Evolutionary conservation across 2,797 vertebrate genomes (phyloP).

Genomic region (Gallinago solitaria): DNA sequence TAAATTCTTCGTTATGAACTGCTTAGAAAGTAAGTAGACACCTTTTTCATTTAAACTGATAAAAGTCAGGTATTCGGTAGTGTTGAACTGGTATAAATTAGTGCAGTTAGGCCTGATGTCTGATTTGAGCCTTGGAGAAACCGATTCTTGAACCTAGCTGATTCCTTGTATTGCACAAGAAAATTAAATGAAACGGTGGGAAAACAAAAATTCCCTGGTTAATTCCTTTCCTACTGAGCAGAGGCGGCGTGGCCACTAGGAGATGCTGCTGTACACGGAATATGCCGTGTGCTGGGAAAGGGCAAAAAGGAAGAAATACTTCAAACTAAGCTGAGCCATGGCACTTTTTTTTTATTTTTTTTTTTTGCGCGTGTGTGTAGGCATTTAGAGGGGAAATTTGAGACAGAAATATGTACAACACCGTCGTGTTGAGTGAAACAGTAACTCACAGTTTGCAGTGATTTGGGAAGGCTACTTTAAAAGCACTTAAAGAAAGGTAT

Average conservation of each 20-base stretch:
- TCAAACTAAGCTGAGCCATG: neutral
- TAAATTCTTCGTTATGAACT: neutral
- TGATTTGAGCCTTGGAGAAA: neutral
- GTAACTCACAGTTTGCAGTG: slow-evolving; percentile 1
- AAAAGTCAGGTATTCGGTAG: neutral
- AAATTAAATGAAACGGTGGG: neutral
- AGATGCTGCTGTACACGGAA: slow-evolving; percentile 62
- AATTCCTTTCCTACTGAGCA: neutral
- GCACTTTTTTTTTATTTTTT: neutral
- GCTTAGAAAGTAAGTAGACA: neutral
- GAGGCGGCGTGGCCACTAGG: slow-evolving; percentile 50
- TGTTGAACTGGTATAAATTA: neutral
- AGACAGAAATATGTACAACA: neutral
- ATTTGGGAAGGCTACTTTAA: neutral
- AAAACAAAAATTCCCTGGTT: neutral
- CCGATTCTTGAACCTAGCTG: too few species aligned
- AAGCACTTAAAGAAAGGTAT: neutral
- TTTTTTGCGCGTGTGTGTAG: neutral
- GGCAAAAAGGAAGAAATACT: neutral
- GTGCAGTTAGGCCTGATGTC: neutral
- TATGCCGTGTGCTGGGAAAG: neutral
- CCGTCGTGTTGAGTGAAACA: slow-evolving; percentile 28
- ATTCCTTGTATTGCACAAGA: too few species aligned
- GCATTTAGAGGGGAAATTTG: neutral
- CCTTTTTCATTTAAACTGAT: neutral